A percentile compares a stretch with the other conserved stretches of the same genome.
These are phyloP conservation scores for Andinoacara biseriatus DNA, from an alignment of 2,113 vertebrate species.

Conservation along the genomic window DNA sequence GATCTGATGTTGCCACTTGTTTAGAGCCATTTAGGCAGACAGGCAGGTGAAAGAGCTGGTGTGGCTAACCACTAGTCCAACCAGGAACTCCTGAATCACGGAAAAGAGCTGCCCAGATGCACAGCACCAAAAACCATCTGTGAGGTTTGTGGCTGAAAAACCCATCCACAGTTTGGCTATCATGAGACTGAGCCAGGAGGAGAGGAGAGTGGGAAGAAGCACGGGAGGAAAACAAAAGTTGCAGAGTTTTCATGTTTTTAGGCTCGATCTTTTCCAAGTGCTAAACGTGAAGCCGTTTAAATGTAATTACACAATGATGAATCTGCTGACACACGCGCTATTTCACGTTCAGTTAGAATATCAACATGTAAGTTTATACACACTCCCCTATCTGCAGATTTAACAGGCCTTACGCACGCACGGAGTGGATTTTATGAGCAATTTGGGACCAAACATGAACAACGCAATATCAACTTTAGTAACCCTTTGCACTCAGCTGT, in stretches of 20 bases:
- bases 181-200: conserved; percentile 25
- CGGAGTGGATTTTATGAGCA: conserved; percentile 1
- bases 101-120: conserved; percentile 51
- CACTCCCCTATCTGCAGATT: not conserved
- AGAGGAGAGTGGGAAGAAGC: conserved; percentile 12
- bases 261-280: conserved; percentile 27
- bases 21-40: conserved; percentile 41
- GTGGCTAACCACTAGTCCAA: conserved; percentile 64
- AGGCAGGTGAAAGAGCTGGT: conserved; percentile 63
- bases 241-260: conserved; percentile 20
- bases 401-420: not conserved
- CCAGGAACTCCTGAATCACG: conserved; percentile 41
- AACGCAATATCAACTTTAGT: conserved; percentile 14
- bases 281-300: not conserved
- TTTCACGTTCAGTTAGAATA: not conserved
- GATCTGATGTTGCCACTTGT: conserved; percentile 56
- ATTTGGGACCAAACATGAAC: conserved; percentile 26
- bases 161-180: conserved; percentile 38
- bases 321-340: too few species aligned
- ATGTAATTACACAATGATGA: not conserved
- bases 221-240: conserved; percentile 43
- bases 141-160: conserved; percentile 65
- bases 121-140: conserved; percentile 55
- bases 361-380: not conserved
- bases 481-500: not conserved